Conservation (phyloP, 2,888 invertebrate species). For the Liodrosophila aerea region DNA sequence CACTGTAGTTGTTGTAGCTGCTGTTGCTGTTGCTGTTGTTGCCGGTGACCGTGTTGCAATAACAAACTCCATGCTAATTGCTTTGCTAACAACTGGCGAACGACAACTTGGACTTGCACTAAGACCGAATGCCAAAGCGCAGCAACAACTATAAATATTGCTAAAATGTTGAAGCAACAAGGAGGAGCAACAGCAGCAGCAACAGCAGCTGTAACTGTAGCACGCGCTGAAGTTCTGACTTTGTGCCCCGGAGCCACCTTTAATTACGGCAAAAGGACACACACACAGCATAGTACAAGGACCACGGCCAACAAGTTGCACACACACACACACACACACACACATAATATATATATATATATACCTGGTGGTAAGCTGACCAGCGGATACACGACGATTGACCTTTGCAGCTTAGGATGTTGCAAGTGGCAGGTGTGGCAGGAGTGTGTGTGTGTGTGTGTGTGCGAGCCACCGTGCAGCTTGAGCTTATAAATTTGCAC, state of each 20-base stretch:
- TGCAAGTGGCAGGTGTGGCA: constrained; percentile 23
- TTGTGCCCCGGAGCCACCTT: constrained; percentile 59
- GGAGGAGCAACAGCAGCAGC: constrained; percentile 16
- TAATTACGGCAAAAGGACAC: constrained; percentile 63
- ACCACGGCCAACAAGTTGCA: constrained; percentile 47
- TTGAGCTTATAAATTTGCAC: constrained; percentile 65
- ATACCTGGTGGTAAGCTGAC: constrained; percentile 22
- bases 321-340: constrained; percentile 26
- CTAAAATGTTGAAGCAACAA: constrained; percentile 49
- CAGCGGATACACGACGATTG: constrained; percentile 61
- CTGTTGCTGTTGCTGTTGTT: constrained; percentile 31
- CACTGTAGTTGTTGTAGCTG: constrained; percentile 25
- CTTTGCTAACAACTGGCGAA: constrained; percentile 72
- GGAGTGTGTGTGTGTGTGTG: constrained; percentile 5
- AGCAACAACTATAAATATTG: constrained; percentile 68
- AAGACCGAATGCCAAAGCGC: constrained; percentile 49
- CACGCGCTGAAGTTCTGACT: constrained; percentile 30
- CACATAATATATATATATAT: constrained; percentile 5
- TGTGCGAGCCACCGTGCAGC: constrained; percentile 25
- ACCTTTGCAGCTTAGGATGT: constrained; percentile 58
- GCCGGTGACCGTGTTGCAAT: constrained; percentile 50
- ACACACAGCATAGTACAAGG: constrained; percentile 44
- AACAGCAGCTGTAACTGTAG: constrained; percentile 18
- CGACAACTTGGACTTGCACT: constrained; percentile 53
- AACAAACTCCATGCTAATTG: constrained; percentile 75